A percentile compares a stretch with the other conserved stretches of the same genome.
Evolutionary conservation across 2,888 invertebrate genomes (phyloP).

Genomic region (Epistrophella euchroma): DNA sequence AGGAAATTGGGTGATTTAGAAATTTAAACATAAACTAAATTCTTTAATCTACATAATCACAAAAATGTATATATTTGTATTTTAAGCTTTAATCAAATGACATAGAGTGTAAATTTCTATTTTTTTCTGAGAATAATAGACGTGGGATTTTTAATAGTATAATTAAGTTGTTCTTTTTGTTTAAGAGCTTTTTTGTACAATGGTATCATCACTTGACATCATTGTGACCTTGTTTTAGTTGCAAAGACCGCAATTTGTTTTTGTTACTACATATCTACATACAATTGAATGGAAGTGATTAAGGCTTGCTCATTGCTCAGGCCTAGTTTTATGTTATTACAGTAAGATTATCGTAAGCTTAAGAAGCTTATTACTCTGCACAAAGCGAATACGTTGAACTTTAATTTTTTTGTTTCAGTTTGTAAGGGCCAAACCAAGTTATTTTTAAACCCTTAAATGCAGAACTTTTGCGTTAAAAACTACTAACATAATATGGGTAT

Average conservation of each 20-base stretch:
- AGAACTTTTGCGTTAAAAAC: not conserved
- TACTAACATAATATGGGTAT: too few species aligned
- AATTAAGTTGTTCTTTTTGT: constrained; percentile 46
- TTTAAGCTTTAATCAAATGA: not conserved
- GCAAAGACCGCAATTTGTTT: constrained; percentile 48
- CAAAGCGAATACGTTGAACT: not conserved
- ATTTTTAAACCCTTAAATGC: not conserved
- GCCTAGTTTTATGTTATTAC: constrained; percentile 5
- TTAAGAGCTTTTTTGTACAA: constrained; percentile 25
- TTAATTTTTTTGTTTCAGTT: not conserved
- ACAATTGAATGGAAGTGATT: constrained; percentile 30
- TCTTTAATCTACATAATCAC: not conserved
- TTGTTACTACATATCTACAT: not conserved
- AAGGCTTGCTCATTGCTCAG: constrained; percentile 8
- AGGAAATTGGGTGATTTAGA: too few species aligned
- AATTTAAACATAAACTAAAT: too few species aligned
- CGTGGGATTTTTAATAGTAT: constrained; percentile 22
- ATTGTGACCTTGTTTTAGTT: constrained; percentile 65
- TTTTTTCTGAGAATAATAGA: not conserved
- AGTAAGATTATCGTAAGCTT: constrained; percentile 15
- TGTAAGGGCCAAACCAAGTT: not conserved
- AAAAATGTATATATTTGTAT: not conserved
- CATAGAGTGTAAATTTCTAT: not conserved
- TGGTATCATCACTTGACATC: constrained; percentile 72
- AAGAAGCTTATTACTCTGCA: not conserved